Evolutionary conservation across 2,113 vertebrate species (phyloP).

Genomic region (Natator depressus): DNA sequence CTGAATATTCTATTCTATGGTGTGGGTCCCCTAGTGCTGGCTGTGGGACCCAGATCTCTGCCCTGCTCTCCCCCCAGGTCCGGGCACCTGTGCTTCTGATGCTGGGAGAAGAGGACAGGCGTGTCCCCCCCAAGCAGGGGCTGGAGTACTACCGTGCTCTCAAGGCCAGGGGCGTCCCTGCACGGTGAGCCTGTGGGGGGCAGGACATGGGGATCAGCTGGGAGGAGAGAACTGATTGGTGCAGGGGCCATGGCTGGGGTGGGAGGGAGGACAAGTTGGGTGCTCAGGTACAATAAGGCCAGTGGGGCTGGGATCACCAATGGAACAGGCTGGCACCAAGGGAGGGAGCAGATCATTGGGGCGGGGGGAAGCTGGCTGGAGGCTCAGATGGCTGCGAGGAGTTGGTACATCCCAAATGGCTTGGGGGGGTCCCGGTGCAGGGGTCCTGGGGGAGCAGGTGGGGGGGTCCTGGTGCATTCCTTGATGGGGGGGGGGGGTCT

Average conservation of each 20-base stretch:
- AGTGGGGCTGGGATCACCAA: background rate
- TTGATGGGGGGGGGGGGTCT: too few species aligned
- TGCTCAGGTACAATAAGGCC: background rate
- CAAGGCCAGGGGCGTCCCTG: constrained; percentile 84
- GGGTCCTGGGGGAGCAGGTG: background rate
- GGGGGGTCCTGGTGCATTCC: too few species aligned
- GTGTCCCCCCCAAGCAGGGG: constrained; percentile 92
- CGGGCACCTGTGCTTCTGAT: constrained; percentile 88
- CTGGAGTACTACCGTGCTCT: constrained; percentile 94
- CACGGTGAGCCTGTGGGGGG: constrained; percentile 81
- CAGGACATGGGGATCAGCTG: background rate
- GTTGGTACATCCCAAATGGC: background rate
- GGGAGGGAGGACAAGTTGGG: rapidly evolving
- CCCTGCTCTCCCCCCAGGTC: constrained; percentile 78
- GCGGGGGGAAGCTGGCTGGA: background rate
- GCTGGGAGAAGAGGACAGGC: constrained; percentile 90
- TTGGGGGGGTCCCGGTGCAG: too few species aligned
- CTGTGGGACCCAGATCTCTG: background rate
- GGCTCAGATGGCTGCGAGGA: background rate
- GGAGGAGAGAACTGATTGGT: background rate
- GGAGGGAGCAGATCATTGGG: background rate
- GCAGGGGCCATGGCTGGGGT: background rate
- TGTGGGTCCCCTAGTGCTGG: rapidly evolving
- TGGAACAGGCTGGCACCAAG: background rate
- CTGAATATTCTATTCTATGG: too few species aligned